A percentile compares a stretch with the other conserved stretches of the same genome.
Evolutionary conservation across 2,888 invertebrate genomes (phyloP).

Genomic region (Pterobdella sp.): DNA sequence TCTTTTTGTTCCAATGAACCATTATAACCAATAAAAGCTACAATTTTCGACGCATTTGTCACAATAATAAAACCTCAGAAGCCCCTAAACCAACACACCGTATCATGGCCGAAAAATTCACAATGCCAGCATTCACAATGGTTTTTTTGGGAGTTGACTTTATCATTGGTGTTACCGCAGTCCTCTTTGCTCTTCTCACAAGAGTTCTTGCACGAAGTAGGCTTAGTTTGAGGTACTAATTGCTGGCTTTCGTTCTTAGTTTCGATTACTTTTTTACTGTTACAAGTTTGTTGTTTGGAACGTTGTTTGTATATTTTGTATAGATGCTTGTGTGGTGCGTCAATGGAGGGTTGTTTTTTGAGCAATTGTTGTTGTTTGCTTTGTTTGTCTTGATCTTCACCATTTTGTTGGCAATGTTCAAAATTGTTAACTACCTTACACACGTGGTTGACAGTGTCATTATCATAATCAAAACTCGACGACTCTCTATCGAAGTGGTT

Average conservation of each 20-base stretch:
- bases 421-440: background rate
- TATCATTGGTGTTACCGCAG: background rate
- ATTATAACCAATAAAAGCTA: no score
- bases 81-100: slow-evolving; percentile 46
- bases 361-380: background rate
- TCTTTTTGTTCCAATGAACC: no score
- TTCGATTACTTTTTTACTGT: slow-evolving; percentile 12
- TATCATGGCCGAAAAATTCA: slow-evolving; percentile 71
- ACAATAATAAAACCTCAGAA: no score
- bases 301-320: slow-evolving; percentile 14
- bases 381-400: background rate
- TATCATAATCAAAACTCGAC: background rate
- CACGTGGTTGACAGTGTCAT: background rate
- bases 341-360: background rate
- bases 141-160: background rate
- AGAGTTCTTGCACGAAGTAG: background rate
- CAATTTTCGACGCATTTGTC: no score
- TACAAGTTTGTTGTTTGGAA: background rate
- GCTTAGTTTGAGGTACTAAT: background rate
- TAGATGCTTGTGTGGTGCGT: background rate
- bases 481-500: background rate
- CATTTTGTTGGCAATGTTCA: background rate
- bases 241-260: slow-evolving; percentile 1
- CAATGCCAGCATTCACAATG: slow-evolving; percentile 71
- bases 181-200: background rate